A percentile compares a stretch with the other conserved stretches of the same genome.
phyloP scores from a whole-genome alignment of 2,797 vertebrate genomes.

The Phylloscopus collybita region DNA sequence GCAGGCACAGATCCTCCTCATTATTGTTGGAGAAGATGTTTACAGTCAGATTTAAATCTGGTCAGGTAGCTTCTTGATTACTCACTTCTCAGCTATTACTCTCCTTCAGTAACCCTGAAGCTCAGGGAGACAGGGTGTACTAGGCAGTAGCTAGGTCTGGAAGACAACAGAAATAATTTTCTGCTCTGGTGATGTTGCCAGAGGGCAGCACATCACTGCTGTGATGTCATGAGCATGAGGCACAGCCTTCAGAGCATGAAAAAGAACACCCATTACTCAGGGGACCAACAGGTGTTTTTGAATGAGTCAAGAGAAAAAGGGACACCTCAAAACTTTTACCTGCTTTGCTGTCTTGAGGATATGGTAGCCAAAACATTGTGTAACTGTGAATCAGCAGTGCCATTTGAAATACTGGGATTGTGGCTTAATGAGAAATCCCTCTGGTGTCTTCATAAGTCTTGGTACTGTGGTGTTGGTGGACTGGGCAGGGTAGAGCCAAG shows the following conservation, averaged over 20 bases:
- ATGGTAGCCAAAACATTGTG: background rate
- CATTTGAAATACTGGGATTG: background rate
- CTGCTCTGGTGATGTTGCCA: conserved; percentile 14
- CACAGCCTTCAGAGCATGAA: background rate
- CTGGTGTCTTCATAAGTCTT: background rate
- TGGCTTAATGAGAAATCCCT: background rate
- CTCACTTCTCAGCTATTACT: conserved; percentile 60
- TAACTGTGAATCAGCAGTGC: background rate
- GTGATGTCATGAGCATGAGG: conserved; percentile 4
- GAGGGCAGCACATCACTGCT: background rate
- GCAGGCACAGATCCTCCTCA: background rate
- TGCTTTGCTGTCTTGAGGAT: background rate
- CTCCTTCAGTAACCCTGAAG: conserved; percentile 40
- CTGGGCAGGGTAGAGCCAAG: background rate
- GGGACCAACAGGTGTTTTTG: background rate
- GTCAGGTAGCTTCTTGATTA: conserved; percentile 62
- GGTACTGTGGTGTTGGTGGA: background rate
- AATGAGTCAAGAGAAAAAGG: background rate
- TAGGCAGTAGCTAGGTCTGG: background rate
- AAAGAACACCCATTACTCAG: background rate
- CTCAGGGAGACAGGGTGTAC: background rate
- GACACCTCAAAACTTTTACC: background rate
- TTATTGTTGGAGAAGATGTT: conserved; percentile 21
- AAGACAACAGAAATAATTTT: conserved; percentile 16
- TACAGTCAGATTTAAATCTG: conserved; percentile 26